Evolutionary conservation across 2,888 invertebrate genomes (phyloP), one percentile per base, ranked within the genome.

Genomic region (Nephrocerus scutellatus): DNA sequence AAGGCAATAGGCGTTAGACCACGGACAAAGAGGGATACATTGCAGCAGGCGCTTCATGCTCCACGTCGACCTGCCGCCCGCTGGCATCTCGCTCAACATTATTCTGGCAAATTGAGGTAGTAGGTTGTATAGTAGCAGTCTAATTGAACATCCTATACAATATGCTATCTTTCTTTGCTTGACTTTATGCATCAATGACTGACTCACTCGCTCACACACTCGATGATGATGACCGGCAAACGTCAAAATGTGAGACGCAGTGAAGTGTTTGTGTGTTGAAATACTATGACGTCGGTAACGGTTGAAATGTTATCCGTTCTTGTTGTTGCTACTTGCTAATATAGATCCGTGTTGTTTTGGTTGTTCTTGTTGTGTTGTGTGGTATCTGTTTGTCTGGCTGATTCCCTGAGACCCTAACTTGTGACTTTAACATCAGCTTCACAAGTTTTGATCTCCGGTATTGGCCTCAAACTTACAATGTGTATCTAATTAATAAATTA

Each of bases 391-490:
- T 68, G 68, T 62, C 56, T 63, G 63, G 68, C 68, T 68, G 63
- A 66, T 68, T 68, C 68, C 68, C 68, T 68, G 68, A 68, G 68
- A 68, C 68, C 68, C 68, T 68, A 68, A 68, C 68, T 68, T 68
- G 68, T 68, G 68, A 68, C 69, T 69, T 66, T 60, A 54, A 58
- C 60, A 59, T 62, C 62, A 68, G 69, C 65, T 68, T 68, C 68
- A 68, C 68, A 68, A 68, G 68, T 68, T 68, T 68, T 68, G 68
- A 68, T 68, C 68, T 68, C 68, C 67, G 68, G 68, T 68, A 69
- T 68, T 69, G 67, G 69, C 68, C 63, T 58, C 67, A 68, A 66
- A 62, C 66, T 64, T 62, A 53, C 65, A 65, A 46, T 41, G n/a
- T n/a, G n/a, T n/a, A n/a, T n/a, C n/a, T n/a, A n/a, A n/a, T n/a